Evolutionary conservation across 2,113 vertebrate species (phyloP).

Genomic region (Varanus salvator): DNA sequence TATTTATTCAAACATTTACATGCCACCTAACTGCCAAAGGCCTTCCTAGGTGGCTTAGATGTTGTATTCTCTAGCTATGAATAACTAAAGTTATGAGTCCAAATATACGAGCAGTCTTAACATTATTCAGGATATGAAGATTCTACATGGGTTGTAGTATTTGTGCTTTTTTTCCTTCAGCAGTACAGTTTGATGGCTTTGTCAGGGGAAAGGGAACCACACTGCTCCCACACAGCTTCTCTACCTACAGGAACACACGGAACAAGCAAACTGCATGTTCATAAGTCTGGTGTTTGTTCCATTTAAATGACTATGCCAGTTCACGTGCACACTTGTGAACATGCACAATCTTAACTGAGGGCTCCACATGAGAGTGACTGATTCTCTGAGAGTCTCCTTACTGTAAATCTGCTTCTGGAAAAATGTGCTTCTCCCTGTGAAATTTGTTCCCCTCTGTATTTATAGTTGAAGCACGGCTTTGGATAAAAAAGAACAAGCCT

Average conservation of each 20-base stretch:
- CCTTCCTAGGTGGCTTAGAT: too few species aligned
- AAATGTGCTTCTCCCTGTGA: background rate
- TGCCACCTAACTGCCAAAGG: too few species aligned
- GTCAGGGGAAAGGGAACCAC: background rate
- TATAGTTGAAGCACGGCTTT: background rate
- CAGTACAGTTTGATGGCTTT: too few species aligned
- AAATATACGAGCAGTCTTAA: background rate
- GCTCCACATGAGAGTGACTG: background rate
- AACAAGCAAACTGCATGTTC: background rate
- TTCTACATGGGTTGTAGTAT: background rate
- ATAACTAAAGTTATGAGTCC: background rate
- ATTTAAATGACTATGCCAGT: background rate
- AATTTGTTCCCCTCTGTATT: background rate
- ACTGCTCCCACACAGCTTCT: background rate
- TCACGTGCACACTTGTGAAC: background rate
- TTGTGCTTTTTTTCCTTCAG: conserved; percentile 1
- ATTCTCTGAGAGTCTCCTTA: background rate
- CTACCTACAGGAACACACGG: too few species aligned
- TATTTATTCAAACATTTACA: too few species aligned
- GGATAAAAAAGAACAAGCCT: background rate
- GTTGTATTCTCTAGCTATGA: background rate
- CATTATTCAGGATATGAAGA: background rate
- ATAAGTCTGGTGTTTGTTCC: background rate
- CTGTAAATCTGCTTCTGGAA: background rate
- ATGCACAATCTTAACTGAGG: background rate